Evolutionary conservation across 37 sponge, comb jelly and placozoan species (phyloP).

Genomic region (Eunapius fragilis): DNA sequence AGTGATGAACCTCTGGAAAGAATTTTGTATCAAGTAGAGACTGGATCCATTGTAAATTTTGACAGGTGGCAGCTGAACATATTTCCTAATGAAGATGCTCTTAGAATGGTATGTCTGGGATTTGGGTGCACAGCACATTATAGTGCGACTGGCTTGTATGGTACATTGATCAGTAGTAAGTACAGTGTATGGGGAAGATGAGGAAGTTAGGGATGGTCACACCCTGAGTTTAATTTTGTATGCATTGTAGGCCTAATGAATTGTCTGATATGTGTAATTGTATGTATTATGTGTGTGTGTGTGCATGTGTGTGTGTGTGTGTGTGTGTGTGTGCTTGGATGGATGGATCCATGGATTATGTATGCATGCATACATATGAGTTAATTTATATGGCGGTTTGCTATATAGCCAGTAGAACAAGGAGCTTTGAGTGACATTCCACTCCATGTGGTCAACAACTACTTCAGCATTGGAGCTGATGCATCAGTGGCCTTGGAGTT

Average conservation of each 20-base stretch:
- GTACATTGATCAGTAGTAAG: background rate
- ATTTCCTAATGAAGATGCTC: conserved; percentile 7
- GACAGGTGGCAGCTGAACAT: conserved; percentile 79
- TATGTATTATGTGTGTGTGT: background rate
- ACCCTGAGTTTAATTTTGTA: too few species aligned
- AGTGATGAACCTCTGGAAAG: conserved; percentile 89
- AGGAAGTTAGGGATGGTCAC: too few species aligned
- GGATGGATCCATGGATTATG: too few species aligned
- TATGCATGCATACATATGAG: too few species aligned
- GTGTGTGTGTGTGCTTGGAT: background rate
- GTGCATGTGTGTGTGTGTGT: background rate
- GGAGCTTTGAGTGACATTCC: conserved; percentile 58
- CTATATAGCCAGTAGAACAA: background rate
- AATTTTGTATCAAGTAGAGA: conserved; percentile 82
- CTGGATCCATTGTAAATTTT: conserved; percentile 69
- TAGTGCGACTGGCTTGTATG: background rate
- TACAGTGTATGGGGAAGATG: too few species aligned
- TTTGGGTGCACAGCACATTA: background rate
- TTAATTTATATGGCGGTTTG: background rate
- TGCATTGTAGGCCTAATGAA: too few species aligned
- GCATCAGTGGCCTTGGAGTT: conserved; percentile 71
- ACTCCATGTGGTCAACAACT: conserved; percentile 84
- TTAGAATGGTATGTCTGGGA: background rate
- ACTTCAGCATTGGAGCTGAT: conserved; percentile 89
- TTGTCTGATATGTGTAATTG: too few species aligned